Evolutionary conservation across 23 tunicate genomes (phyloP), one percentile per base, ranked within the genome.

Genomic region (Styela plicata): DNA sequence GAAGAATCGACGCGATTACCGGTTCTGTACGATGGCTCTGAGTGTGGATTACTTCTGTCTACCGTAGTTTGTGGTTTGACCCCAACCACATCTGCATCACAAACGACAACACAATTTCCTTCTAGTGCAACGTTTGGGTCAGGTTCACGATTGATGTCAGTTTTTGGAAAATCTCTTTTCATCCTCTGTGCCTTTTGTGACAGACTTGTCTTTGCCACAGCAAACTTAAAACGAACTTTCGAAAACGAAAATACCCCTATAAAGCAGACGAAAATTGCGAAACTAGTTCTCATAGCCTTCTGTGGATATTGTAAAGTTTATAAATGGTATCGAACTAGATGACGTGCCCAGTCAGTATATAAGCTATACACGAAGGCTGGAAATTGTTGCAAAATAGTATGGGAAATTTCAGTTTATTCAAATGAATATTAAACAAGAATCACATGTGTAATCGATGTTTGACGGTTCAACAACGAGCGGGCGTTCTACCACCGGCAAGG

Each of bases 81-180:
- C 5, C 74, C 68, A 21, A 7, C 22, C 0, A 22, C 28, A 29
- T 75, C 33, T 65, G 90, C 79, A 32, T 87, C 91, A 69, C 91
- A 87, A 17, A 82, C 91, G 29, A 82, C 86, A 20, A 87, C 78
- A 62, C 91, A 87, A 7, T 82, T 29, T 61, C 91, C 91, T 69
- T 87, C 79, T 52, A 82, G 69, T 29, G 86, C 83, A 33, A 81
- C 65, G 32, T 67, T 67, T 67, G 71, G 71, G 24, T 67, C 71
- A 16, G 71, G 71, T 44, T 44, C 57, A 5, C 57, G 7, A 5
- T 7, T 7, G 57, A 7, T 44, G 57, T 44, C 57, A 13, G 10
- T 13, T 13, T 44, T 13, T 44, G 57, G 13, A 44, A 13, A 7
- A 13, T 44, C 57, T 44, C 57, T 44, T 44, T 44, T 44, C 13